These are phyloP conservation scores for Dufourea novaeangliae DNA, from an alignment of 1,140 invertebrate genomes.

Conservation along the genomic window DNA sequence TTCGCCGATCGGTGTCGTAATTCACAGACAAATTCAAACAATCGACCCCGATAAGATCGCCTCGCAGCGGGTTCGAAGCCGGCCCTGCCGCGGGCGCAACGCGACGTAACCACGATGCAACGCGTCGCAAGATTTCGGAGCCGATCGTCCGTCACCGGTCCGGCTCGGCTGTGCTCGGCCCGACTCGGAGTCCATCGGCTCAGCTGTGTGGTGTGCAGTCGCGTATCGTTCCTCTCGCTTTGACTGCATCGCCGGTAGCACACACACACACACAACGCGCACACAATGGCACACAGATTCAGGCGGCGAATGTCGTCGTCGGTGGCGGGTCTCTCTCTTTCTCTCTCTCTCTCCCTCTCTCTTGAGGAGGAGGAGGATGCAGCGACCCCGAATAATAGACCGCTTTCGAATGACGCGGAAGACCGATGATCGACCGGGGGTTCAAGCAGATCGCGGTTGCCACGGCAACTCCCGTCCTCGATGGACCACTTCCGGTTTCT, in stretches of 20 bases:
- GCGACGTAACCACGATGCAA: conserved; percentile 61
- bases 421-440: conserved; percentile 69
- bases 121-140: conserved; percentile 53
- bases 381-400: conserved; percentile 71
- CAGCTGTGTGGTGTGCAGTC: conserved; percentile 41
- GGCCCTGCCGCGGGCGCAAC: conserved; percentile 44
- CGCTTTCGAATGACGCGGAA: conserved; percentile 72
- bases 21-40: conserved; percentile 36
- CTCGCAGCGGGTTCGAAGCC: conserved; percentile 5
- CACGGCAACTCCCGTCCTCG: conserved; percentile 73
- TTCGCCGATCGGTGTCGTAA: conserved; percentile 25
- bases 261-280: conserved; percentile 41
- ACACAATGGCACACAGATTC: conserved; percentile 24
- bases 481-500: conserved; percentile 72
- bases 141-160: conserved; percentile 48
- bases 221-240: conserved; percentile 20
- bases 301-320: no score
- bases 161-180: conserved; percentile 50
- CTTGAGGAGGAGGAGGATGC: conserved; percentile 51
- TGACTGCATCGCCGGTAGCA: conserved; percentile 24
- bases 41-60: conserved; percentile 40
- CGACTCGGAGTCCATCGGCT: conserved; percentile 50
- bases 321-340: conserved; percentile 12
- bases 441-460: conserved; percentile 73
- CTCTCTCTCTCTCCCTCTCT: no score